Evolutionary conservation across 2,113 vertebrate species (phyloP).

Genomic region (Malurus cyaneus): DNA sequence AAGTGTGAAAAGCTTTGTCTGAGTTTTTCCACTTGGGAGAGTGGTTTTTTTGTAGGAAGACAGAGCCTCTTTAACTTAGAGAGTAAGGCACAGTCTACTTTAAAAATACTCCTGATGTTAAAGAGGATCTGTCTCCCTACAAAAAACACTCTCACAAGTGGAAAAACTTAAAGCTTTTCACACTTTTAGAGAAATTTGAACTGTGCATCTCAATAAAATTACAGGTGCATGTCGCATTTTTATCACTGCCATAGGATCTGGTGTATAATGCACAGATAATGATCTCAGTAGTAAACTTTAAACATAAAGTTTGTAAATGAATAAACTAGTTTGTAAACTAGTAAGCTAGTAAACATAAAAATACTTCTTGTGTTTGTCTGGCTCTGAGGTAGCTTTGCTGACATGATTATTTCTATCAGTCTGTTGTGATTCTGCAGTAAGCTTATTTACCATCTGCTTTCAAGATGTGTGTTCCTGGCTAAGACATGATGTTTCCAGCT

Average conservation of each 20-base stretch:
- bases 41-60: not conserved
- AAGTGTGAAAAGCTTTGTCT: not conserved
- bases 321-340: no score
- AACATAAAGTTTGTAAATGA: no score
- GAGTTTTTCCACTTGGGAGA: not conserved
- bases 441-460: slow-evolving; percentile 9
- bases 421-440: not conserved
- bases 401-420: not conserved
- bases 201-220: not conserved
- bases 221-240: not conserved
- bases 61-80: not conserved
- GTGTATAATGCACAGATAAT: not conserved
- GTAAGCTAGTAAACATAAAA: not conserved
- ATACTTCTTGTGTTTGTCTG: not conserved
- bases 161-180: not conserved
- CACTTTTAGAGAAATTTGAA: not conserved
- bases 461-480: not conserved
- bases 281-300: not conserved
- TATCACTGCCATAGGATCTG: not conserved
- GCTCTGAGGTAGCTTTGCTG: slow-evolving; percentile 9
- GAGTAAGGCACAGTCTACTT: not conserved
- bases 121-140: not conserved
- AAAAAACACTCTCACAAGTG: not conserved
- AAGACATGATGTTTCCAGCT: not conserved
- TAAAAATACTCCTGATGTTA: not conserved